Base-by-base conservation (phyloP, 2,113 vertebrate species). In the Brienomyrus brachyistius region DNA sequence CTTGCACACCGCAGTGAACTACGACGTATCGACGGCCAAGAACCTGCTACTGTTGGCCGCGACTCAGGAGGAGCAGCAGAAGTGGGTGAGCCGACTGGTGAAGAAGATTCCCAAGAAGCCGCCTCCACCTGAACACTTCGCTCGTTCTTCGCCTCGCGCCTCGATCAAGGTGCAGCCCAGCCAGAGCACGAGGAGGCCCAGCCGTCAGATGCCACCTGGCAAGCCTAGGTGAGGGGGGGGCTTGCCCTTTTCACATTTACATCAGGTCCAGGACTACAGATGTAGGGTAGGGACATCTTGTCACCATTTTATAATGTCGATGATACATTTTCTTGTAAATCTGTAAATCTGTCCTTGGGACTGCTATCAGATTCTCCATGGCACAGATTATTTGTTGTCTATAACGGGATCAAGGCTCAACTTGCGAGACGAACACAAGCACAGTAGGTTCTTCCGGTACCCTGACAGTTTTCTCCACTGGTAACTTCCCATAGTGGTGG, bases 101-200 rank as follows among this genome's bases (percentile, higher is more conserved):
- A 99, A 99, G 95, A 99, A 98, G 93, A 99, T 99, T 88, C 98
- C 98, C 87, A 99, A 99, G 95, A 99, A 99, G 94, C 97, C 98
- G 40, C 97, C 97, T 0, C 95, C 97, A 0, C 95, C 97, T 19
- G 98, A 99, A 89, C 97, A 97, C 54, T 97, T 98, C 91, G 97
- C 97, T 88, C 97, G 98, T 88, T 99, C 97, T 80, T 99, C 98
- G 50, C 98, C 98, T 35, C 97, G 98, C 88, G 95, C 97, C 89
- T 98, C 98, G 91, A 97, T 97, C 96, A 99, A 98, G 96, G 97
- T 98, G 90, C 98, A 97, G 90, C 95, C 97, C 93, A 99, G 97
- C 93, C 97, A 99, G 93, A 99, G 98, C 87, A 94, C 98, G 90
- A 96, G 98, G 93, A 96, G 98, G 93, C 97, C 98, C 91, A 99